Evolutionary conservation across 2,888 invertebrate species (phyloP), one percentile per base, ranked within the genome.

Genomic region (Ectobius pallidus): DNA sequence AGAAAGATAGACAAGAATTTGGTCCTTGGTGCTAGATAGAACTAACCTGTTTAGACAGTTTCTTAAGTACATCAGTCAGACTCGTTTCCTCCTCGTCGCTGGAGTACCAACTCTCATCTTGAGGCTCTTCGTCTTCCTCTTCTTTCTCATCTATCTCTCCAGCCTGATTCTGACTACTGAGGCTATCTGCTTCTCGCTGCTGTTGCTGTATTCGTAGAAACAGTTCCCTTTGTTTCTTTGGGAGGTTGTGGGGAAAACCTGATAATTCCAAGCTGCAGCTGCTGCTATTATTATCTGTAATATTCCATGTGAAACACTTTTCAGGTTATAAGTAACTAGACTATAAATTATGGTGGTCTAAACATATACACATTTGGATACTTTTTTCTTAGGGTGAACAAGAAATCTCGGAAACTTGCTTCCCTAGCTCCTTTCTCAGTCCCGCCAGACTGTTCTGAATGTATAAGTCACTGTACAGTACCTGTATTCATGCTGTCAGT

Each of bases 21-120:
- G n/a, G n/a, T n/a, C n/a, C n/a, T n/a, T n/a, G n/a, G n/a, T n/a
- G n/a, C n/a, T n/a, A n/a, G n/a, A n/a, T n/a, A n/a, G n/a, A n/a
- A n/a, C n/a, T n/a, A n/a, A 72, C 72, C 69, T 72, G 72, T 75
- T 80, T 77, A 74, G 73, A 69, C 1, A 75, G 72, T 22, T 77
- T 78, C 46, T 76, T 78, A 1, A 77, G 75, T 20, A 77, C 77
- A 73, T 75, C 73, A 67, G 76, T 76, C 73, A 76, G 73, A 70
- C 73, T 73, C 18, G 75, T 73, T 74, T 91, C 92, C 78, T 90
- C 91, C 77, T 92, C 92, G 77, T 93, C 93, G 80, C 92, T 93
- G 1, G 93, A 93, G 80, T 93, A 94, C 91, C 93, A 93, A 82
- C 91, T 89, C 72, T 84, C 84, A 49, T 82, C 81, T 71, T 81